Conservation (phyloP, 2,888 invertebrate species). For the Plemyria rubiginata region DNA sequence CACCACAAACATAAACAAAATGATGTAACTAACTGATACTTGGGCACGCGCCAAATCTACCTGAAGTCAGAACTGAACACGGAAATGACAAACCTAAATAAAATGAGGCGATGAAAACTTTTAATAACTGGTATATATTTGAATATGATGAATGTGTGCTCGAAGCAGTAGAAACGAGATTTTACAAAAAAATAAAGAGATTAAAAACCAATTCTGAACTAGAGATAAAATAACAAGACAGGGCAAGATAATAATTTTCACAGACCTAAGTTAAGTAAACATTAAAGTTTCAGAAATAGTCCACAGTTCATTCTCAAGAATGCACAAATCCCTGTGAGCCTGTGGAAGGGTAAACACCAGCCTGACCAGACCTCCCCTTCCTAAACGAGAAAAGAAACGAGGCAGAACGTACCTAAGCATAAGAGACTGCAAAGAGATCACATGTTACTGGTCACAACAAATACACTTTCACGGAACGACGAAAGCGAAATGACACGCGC, state of each 20-base stretch:
- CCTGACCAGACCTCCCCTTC: slow-evolving; percentile 37
- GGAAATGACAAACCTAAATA: slow-evolving; percentile 26
- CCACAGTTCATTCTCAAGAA: slow-evolving; percentile 40
- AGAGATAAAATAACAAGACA: slow-evolving; percentile 5
- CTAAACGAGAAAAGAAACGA: slow-evolving; percentile 19
- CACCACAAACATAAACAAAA: slow-evolving; percentile 30
- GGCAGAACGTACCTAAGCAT: slow-evolving; percentile 23
- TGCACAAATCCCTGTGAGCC: slow-evolving; percentile 44
- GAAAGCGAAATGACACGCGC: slow-evolving; percentile 57
- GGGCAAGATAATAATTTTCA: slow-evolving; percentile 27
- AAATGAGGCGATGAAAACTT: slow-evolving; percentile 19
- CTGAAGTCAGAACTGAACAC: slow-evolving; percentile 19
- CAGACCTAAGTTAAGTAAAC: slow-evolving; percentile 25
- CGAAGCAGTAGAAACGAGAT: background rate
- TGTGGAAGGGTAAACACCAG: slow-evolving; percentile 43
- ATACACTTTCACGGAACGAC: slow-evolving; percentile 56
- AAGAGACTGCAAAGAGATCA: slow-evolving; percentile 42
- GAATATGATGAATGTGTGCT: background rate
- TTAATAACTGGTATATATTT: slow-evolving; percentile 2
- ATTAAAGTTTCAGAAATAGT: slow-evolving; percentile 38
- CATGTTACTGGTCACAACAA: slow-evolving; percentile 42
- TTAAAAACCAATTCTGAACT: background rate
- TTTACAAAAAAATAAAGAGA: background rate
- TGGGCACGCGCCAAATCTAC: slow-evolving; percentile 29
- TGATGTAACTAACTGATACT: slow-evolving; percentile 19